A percentile compares a stretch with the other conserved stretches of the same genome.
Conservation (phyloP, 2,113 vertebrate genomes). For the Brachirus orientalis region DNA sequence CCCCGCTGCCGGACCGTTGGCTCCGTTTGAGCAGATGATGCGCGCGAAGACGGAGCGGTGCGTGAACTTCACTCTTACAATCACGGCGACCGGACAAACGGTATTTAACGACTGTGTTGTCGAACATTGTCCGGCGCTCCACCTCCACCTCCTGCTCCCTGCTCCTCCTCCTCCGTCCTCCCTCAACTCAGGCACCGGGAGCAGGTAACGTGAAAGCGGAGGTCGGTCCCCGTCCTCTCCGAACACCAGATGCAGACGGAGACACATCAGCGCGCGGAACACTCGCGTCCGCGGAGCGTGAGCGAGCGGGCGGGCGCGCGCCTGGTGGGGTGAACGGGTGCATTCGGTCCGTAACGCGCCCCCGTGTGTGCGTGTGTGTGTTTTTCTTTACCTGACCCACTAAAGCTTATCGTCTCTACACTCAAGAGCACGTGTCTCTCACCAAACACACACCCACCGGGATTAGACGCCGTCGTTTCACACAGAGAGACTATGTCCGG, state of each 20-base stretch:
- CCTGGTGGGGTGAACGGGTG: constrained; percentile 75
- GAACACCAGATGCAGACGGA: constrained; percentile 64
- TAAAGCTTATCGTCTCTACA: constrained; percentile 50
- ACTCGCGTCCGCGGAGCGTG: constrained; percentile 43
- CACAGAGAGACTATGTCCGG: constrained; percentile 47
- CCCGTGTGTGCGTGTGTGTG: constrained; percentile 34
- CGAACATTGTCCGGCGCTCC: constrained; percentile 12
- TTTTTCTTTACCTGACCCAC: constrained; percentile 68
- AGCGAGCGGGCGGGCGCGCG: constrained; percentile 63
- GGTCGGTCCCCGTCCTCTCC: too few relatives aligned
- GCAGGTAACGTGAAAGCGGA: constrained; percentile 58
- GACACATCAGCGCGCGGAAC: constrained; percentile 74
- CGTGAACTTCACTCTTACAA: constrained; percentile 2
- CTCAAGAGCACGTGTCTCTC: constrained; percentile 46
- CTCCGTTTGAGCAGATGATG: constrained; percentile 62
- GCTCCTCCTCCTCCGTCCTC: neutral
- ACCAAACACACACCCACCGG: constrained; percentile 17
- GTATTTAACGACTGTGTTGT: constrained; percentile 5
- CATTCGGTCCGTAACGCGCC: constrained; percentile 66
- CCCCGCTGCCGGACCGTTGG: constrained; percentile 39
- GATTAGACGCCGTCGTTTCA: neutral
- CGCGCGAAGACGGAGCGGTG: constrained; percentile 60
- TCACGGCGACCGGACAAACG: constrained; percentile 7
- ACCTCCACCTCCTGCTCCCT: neutral
- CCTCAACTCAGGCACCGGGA: neutral